These are phyloP conservation scores for Labeo rohita DNA, from an alignment of 2,113 vertebrate species.

Conservation along the genomic window DNA sequence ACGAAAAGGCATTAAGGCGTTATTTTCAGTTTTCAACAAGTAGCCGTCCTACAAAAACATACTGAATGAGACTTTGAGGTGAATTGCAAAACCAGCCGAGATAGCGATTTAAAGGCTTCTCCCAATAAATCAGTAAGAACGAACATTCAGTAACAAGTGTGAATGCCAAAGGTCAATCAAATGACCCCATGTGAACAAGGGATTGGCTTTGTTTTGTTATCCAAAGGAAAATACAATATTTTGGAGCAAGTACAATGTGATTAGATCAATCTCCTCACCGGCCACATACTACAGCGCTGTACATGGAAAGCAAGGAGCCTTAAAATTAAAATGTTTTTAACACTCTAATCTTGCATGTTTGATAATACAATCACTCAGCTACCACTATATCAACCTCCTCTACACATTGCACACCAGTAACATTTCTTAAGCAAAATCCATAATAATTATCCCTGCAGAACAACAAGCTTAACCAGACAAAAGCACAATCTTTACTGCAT, in stretches of 20 bases:
- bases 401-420: constrained; percentile 12
- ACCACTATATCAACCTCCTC: not conserved
- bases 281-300: not conserved
- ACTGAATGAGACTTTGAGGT: constrained; percentile 39
- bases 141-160: constrained; percentile 43
- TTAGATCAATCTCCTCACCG: constrained; percentile 1
- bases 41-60: constrained; percentile 20
- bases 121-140: constrained; percentile 21
- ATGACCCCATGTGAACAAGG: not conserved
- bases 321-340: not conserved
- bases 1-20: constrained; percentile 82
- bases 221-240: not conserved
- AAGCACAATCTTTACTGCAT: constrained; percentile 3
- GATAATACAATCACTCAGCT: constrained; percentile 22
- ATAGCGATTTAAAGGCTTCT: constrained; percentile 30
- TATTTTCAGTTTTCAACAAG: constrained; percentile 72
- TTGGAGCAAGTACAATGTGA: constrained; percentile 6
- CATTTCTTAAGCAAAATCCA: constrained; percentile 30
- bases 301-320: not conserved
- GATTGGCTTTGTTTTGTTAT: constrained; percentile 8
- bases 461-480: not conserved
- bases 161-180: constrained; percentile 20
- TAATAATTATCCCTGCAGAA: not conserved
- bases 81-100: constrained; percentile 22
- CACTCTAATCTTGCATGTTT: constrained; percentile 27